These are phyloP conservation scores for Corythornis vintsioides DNA, from an alignment of 2,113 vertebrate genomes.

Conservation along the genomic window DNA sequence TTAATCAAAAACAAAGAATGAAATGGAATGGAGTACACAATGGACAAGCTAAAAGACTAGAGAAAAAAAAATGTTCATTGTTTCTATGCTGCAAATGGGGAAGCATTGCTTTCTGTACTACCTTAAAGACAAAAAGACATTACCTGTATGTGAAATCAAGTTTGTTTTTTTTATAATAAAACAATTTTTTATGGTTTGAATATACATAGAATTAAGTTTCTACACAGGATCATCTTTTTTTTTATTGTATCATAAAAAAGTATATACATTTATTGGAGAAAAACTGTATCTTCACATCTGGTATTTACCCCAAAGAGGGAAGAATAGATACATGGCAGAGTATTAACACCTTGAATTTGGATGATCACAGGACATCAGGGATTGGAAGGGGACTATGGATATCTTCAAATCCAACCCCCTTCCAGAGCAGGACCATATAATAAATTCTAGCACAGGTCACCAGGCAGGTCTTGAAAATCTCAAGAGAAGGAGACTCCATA, in stretches of 20 bases:
- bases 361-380: background rate
- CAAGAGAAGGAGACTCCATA: no score
- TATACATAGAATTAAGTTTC: background rate
- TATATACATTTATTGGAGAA: background rate
- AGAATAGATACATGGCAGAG: accelerated
- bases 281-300: background rate
- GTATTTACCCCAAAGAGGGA: background rate
- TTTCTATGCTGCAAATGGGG: background rate
- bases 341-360: background rate
- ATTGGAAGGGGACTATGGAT: no score
- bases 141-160: slow-evolving; percentile 17
- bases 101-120: background rate
- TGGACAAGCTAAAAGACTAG: background rate
- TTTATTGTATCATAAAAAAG: slow-evolving; percentile 8
- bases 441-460: no score
- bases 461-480: no score
- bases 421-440: no score
- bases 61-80: background rate
- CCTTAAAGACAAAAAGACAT: slow-evolving; percentile 28
- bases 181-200: background rate
- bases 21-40: background rate
- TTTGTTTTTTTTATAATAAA: background rate
- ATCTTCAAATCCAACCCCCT: no score
- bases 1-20: background rate
- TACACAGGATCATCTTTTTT: slow-evolving; percentile 44